These are phyloP conservation scores for Sycobia sp. DNA, from an alignment of 1,140 invertebrate genomes.

Conservation along the genomic window DNA sequence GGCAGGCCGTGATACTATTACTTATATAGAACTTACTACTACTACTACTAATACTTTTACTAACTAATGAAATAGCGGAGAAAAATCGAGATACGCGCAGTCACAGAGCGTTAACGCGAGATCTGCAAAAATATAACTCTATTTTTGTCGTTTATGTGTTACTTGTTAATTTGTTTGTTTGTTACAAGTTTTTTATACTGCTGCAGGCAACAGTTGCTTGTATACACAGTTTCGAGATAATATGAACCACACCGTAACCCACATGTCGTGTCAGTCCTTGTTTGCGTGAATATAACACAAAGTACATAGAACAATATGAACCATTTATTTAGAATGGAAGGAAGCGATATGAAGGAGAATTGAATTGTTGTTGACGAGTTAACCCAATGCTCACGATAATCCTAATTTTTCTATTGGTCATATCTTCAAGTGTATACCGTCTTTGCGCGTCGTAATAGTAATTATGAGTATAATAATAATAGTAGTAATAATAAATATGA, in stretches of 20 bases:
- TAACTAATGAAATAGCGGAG: slow-evolving; percentile 11
- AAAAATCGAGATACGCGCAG: slow-evolving; percentile 16
- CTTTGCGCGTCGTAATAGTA: slow-evolving; percentile 4
- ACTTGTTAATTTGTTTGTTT: slow-evolving; percentile 56
- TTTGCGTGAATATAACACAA: slow-evolving; percentile 33
- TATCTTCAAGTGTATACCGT: slow-evolving; percentile 11
- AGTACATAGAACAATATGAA: slow-evolving; percentile 19
- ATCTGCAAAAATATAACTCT: slow-evolving; percentile 16
- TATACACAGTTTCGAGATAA: slow-evolving; percentile 34
- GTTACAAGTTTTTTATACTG: slow-evolving; percentile 53
- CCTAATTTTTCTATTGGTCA: slow-evolving; percentile 6
- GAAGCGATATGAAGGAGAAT: not conserved
- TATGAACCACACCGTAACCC: slow-evolving; percentile 56
- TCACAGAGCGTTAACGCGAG: slow-evolving; percentile 10
- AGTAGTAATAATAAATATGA: too few relatives aligned
- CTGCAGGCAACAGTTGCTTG: slow-evolving; percentile 39
- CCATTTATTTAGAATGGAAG: slow-evolving; percentile 4
- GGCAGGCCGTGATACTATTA: slow-evolving; percentile 60
- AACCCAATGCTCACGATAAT: slow-evolving; percentile 3
- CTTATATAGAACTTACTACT: slow-evolving; percentile 55
- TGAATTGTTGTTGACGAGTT: slow-evolving; percentile 1
- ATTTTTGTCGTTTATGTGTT: slow-evolving; percentile 49
- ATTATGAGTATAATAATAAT: slow-evolving; percentile 1
- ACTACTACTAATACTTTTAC: slow-evolving; percentile 34
- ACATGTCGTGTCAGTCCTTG: slow-evolving; percentile 51